Evolutionary conservation across 2,113 vertebrate genomes (phyloP).

Genomic region (Heliornis fulica): DNA sequence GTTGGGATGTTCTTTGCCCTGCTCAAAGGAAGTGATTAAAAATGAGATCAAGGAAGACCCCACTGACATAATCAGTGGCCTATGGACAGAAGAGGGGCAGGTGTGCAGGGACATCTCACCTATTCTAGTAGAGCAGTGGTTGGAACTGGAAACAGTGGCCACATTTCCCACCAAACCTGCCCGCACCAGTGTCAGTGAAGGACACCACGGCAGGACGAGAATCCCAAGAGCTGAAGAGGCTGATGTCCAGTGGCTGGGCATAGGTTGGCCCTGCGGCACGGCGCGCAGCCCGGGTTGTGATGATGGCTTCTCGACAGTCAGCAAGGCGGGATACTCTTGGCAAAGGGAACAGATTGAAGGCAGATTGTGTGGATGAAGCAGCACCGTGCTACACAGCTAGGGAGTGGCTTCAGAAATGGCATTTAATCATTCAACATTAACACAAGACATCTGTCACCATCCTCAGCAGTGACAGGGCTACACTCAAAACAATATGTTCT

Average conservation of each 20-base stretch:
- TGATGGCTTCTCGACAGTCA: background rate
- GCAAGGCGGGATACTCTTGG: constrained; percentile 25
- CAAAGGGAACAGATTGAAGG: constrained; percentile 74
- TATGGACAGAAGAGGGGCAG: background rate
- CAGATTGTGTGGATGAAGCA: constrained; percentile 70
- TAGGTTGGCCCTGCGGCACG: background rate
- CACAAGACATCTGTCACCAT: constrained; percentile 80
- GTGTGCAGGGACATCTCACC: rapidly evolving
- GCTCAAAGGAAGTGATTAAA: background rate
- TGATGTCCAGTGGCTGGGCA: background rate
- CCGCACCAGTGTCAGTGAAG: background rate
- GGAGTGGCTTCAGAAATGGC: constrained; percentile 72
- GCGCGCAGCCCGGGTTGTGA: background rate
- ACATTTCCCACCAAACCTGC: background rate
- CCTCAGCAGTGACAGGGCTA: constrained; percentile 49
- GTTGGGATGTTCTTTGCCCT: background rate
- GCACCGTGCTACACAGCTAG: constrained; percentile 40
- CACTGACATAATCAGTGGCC: background rate
- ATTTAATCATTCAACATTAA: constrained; percentile 85
- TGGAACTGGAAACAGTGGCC: background rate
- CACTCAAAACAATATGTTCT: constrained; percentile 75
- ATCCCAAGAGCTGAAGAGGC: background rate
- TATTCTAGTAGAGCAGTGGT: background rate
- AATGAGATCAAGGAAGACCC: background rate
- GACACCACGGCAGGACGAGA: background rate